A percentile compares a stretch with the other conserved stretches of the same genome.
phyloP scores from a whole-genome alignment of 2,888 invertebrate species.

The Argynnis bischoffii region DNA sequence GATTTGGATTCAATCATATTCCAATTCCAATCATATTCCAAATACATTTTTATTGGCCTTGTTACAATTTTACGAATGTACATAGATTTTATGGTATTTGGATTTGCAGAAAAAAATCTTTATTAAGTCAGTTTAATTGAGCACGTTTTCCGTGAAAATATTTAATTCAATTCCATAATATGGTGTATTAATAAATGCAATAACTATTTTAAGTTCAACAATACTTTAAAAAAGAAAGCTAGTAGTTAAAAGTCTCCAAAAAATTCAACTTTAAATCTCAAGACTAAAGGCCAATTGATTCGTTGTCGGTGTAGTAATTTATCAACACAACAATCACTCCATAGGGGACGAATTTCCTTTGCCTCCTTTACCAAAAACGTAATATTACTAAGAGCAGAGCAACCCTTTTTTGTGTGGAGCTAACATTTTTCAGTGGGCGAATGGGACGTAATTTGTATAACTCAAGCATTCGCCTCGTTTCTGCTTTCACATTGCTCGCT shows the following conservation, averaged over 20 bases:
- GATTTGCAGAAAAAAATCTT: no score
- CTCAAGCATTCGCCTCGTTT: conserved; percentile 46
- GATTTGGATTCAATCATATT: no score
- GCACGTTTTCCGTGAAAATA: no score
- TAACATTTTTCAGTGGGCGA: conserved; percentile 66
- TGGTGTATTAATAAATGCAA: no score
- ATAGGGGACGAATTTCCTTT: conserved; percentile 48
- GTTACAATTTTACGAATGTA: no score
- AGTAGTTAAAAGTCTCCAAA: conserved; percentile 27
- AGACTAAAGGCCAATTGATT: conserved; percentile 35
- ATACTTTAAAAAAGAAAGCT: no score
- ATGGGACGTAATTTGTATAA: conserved; percentile 68
- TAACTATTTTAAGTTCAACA: no score
- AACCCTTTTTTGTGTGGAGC: conserved; percentile 62
- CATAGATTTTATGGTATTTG: no score
- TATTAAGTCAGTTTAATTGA: no score
- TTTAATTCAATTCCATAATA: no score
- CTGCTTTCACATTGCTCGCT: conserved; percentile 35
- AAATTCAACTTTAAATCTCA: conserved; percentile 24
- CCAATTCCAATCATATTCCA: no score
- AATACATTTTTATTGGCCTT: no score
- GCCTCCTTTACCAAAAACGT: conserved; percentile 52
- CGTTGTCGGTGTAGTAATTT: conserved; percentile 49
- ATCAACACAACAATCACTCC: conserved; percentile 59
- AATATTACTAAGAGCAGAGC: conserved; percentile 57